Evolutionary conservation across 2,888 invertebrate genomes (phyloP), one percentile per base, ranked within the genome.

Genomic region (Coleophora flavipennella): DNA sequence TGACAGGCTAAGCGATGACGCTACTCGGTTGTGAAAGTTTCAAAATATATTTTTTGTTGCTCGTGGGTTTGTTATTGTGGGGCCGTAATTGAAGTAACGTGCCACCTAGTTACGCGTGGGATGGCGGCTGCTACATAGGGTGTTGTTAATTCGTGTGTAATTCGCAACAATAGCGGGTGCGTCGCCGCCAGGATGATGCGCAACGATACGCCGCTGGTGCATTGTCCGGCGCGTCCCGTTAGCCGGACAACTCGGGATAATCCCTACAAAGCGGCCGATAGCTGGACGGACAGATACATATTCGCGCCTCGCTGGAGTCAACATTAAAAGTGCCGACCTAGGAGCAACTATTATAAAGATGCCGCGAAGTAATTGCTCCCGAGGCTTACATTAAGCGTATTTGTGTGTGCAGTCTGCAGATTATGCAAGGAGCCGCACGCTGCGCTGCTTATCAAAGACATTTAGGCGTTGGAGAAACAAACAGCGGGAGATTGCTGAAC

Each of bases 21-120:
- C 20, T 20, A 3, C 20, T 20, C 20, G 20, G 3, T 20, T 20
- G 20, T 4, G 20, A 6, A 20, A 20, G 3, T 4, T 20, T 6
- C 3, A 20, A 20, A 20, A 20, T 6, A 6, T 20, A 20, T 20
- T 20, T 20, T 20, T 20, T 20, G 20, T 6, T 20, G 6, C 6
- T 20, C 3, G 20, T 6, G 20, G 20, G 3, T 20, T 20, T 20
- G 20, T 20, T 20, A 45, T 50, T 58, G 63, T 62, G 44, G 41
- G 35, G 39, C 32, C 49, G 44, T 62, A 59, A 63, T 66, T 59
- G 63, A 58, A 59, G 55, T 52, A 52, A 48, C 51, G 57, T 68
- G 83, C 83, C 81, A 83, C 83, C 83, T 80, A 76, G 80, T 74
- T 83, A 81, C 83, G 78, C 80, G 66, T 61, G 54, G 57, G 53